Conservation (phyloP, 2,113 vertebrate species). For the Hemichromis elongatus region DNA sequence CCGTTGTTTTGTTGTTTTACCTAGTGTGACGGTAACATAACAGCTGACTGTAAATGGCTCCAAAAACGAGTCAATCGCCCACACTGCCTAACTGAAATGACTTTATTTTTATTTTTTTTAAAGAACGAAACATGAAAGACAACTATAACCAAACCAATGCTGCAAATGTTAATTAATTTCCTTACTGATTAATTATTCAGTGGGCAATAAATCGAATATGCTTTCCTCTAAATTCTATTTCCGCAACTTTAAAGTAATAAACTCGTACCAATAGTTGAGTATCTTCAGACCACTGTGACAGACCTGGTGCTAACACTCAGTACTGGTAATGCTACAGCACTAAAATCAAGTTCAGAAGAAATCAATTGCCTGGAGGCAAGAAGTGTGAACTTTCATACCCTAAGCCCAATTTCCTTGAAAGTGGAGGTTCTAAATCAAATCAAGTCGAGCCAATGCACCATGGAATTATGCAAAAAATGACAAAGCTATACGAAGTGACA, state of each 20-base stretch:
- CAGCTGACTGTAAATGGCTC: neutral
- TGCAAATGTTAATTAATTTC: neutral
- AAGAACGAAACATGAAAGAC: neutral
- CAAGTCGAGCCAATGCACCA: conserved; percentile 46
- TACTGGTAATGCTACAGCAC: conserved; percentile 17
- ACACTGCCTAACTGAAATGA: neutral
- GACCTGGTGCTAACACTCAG: conserved; percentile 21
- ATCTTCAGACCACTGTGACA: conserved; percentile 20
- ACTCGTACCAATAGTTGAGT: neutral
- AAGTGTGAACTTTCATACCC: conserved; percentile 69
- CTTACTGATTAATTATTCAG: neutral
- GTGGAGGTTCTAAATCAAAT: conserved; percentile 66
- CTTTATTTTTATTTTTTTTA: neutral
- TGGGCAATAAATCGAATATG: neutral
- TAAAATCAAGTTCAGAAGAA: conserved; percentile 49
- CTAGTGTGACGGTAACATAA: neutral
- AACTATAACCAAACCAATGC: neutral
- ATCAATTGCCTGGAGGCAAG: conserved; percentile 63
- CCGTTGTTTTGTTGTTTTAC: accelerated
- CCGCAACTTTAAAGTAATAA: neutral
- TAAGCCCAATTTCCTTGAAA: conserved; percentile 69
- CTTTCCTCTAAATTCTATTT: neutral
- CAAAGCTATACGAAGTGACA: conserved; percentile 51
- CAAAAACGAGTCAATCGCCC: neutral
- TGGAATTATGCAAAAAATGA: conserved; percentile 65